Conservation (phyloP, 1,140 invertebrate species). For the Monochamus saltuarius region DNA sequence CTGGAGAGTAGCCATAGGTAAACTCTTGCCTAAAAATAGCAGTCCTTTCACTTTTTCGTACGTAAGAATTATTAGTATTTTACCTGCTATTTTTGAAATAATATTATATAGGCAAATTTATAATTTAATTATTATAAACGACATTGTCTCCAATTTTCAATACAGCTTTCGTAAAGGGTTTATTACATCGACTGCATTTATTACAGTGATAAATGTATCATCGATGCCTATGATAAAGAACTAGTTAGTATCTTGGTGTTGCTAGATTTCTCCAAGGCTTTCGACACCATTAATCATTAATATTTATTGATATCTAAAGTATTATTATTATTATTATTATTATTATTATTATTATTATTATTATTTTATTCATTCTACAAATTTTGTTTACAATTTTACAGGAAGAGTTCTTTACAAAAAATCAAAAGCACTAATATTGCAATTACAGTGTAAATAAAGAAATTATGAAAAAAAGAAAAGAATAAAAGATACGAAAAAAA, state of each 20-base stretch:
- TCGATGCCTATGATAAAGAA: constrained; percentile 13
- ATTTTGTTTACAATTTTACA: too few species aligned
- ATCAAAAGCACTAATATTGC: too few species aligned
- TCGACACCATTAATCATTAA: constrained; percentile 46
- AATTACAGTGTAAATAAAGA: too few species aligned
- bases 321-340: too few species aligned
- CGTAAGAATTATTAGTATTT: constrained; percentile 29
- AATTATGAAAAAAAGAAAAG: too few species aligned
- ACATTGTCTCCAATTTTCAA: constrained; percentile 21
- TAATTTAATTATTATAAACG: constrained; percentile 11
- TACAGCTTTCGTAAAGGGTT: constrained; percentile 16
- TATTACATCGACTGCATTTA: constrained; percentile 18
- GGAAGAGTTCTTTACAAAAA: too few species aligned
- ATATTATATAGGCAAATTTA: constrained; percentile 18
- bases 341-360: too few species aligned
- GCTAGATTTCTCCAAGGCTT: too few species aligned
- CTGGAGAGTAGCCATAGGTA: constrained; percentile 30
- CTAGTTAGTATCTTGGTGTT: too few species aligned
- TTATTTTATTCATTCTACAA: too few species aligned
- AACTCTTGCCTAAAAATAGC: too few species aligned
- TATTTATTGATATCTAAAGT: constrained; percentile 9
- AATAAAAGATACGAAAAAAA: too few species aligned
- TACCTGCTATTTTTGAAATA: constrained; percentile 27
- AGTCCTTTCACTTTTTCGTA: constrained; percentile 20
- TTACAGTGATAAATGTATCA: constrained; percentile 23